Conservation (phyloP, 2,797 vertebrate species). For the Hippocampus kuda region DNA sequence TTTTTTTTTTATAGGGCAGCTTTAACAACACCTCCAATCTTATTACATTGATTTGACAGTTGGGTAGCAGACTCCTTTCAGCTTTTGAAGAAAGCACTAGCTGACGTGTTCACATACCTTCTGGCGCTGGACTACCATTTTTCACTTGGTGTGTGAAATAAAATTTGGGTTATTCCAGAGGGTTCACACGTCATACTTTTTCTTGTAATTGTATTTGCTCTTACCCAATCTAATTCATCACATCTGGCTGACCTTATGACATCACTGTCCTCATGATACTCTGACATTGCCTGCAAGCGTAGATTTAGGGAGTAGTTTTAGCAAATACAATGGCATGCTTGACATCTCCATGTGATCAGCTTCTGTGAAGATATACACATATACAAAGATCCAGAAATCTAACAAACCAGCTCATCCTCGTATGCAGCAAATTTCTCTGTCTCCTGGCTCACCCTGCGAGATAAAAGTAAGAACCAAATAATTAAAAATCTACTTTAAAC, state of each 20-base stretch:
- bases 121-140: too few relatives aligned
- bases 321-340: neutral
- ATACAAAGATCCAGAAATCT: neutral
- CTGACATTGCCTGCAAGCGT: neutral
- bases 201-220: neutral
- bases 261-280: neutral
- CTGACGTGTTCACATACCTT: too few relatives aligned
- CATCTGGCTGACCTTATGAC: neutral
- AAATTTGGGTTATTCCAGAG: neutral
- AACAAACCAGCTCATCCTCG: slow-evolving; percentile 2
- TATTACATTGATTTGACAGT: too few relatives aligned
- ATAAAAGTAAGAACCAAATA: neutral
- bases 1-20: too few relatives aligned
- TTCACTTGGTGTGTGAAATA: too few relatives aligned
- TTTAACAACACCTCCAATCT: too few relatives aligned
- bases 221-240: neutral
- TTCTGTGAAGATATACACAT: neutral
- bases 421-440: neutral
- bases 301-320: neutral
- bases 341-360: neutral
- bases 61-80: too few relatives aligned
- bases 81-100: too few relatives aligned
- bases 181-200: neutral
- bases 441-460: neutral
- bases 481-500: neutral